Evolutionary conservation across 1,140 invertebrate genomes (phyloP).

Genomic region (Vollenhovia emeryi): DNA sequence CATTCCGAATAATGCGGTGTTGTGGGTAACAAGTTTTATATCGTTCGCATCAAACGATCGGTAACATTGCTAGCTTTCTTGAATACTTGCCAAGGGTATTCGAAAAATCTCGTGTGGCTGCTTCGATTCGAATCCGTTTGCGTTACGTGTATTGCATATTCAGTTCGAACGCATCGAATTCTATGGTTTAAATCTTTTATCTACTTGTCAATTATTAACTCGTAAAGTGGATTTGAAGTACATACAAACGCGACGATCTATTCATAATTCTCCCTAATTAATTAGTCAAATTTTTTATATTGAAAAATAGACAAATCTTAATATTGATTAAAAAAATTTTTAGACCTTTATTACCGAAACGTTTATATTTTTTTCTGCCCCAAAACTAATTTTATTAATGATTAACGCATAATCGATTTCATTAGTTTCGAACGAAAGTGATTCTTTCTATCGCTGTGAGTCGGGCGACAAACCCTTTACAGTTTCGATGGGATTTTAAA

Average conservation of each 20-base stretch:
- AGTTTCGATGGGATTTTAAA: slow-evolving; percentile 1
- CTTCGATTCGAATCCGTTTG: background rate
- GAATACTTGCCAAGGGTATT: background rate
- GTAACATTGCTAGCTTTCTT: background rate
- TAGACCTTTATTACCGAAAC: background rate
- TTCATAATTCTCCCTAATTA: background rate
- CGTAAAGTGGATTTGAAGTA: background rate
- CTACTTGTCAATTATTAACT: background rate
- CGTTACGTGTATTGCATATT: no score
- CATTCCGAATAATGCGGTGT: background rate
- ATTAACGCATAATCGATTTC: background rate
- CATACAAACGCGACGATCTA: background rate
- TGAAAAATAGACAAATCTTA: background rate
- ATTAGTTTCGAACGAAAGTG: background rate
- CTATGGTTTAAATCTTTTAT: background rate
- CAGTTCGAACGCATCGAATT: background rate
- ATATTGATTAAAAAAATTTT: background rate
- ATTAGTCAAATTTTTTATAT: background rate
- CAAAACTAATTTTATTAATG: background rate
- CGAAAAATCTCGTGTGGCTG: background rate
- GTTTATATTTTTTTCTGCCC: background rate
- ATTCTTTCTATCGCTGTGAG: background rate
- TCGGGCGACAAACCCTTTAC: background rate
- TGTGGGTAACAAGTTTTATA: background rate
- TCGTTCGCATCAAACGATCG: background rate